Base-by-base conservation (phyloP, 2,888 invertebrate genomes). In the Spatulosminthurus flaviceps region DNA sequence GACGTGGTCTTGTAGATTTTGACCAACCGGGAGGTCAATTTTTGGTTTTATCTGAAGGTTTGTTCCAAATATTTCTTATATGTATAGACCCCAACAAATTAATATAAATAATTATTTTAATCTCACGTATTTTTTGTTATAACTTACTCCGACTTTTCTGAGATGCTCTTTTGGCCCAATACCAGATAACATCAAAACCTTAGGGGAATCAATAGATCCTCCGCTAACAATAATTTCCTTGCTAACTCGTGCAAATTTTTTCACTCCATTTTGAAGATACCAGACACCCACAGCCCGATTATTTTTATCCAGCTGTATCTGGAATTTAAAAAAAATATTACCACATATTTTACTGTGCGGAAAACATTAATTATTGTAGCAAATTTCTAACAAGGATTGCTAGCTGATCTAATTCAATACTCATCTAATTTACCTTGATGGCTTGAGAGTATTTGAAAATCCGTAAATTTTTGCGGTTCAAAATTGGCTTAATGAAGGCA, bases 1-100 rank as follows among this genome's bases (percentile, higher is more conserved):
- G 2, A 79, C 70, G 60, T 83, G 83, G 43, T 83, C 83, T n/a
- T 79, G 75, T 1, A 83, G 60, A 76, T 82, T 82, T 74, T 81
- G 13, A 16, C 83, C 83, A 1, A 83, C 83, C 1, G 83, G 83
- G 11, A 83, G 51, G 60, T 82, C 76, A 19, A 82, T 43, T 51
- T 42, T 73, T 9, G 76, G 73, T 51, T 78, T 76, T 0, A 83
- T 83, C 82, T 83, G 29, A 34, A 34, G 4, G 34, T 34, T 7
- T 34, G 4, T 34, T 34, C 4, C 34, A 34, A 34, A 9, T 9
- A 34, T 34, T 34, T 34, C 9, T 34, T 34, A 34, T 34, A 34
- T 4, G 34, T 34, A 34, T 9, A 34, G 34, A 34, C 9, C 9
- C 5, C 34, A 34, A 34, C 9, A 34, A 34, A n/a, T 34, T 7